phyloP scores from a whole-genome alignment of 2,797 vertebrate genomes.

The Crenuchus spilurus region DNA sequence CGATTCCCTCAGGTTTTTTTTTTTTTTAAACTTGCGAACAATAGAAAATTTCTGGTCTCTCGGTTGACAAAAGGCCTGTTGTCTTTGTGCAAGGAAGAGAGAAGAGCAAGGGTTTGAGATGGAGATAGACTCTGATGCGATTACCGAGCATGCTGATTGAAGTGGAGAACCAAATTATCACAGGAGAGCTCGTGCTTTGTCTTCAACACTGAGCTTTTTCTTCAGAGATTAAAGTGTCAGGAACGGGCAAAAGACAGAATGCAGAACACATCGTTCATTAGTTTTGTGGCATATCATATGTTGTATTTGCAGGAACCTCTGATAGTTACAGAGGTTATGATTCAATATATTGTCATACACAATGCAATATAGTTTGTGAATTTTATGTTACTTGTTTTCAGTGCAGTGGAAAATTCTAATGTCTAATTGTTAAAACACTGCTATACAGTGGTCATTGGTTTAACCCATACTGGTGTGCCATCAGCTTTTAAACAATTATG shows the following conservation, averaged over 20 bases:
- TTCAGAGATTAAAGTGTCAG: conserved; percentile 80
- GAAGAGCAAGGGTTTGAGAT: conserved; percentile 66
- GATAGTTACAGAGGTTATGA: too few species aligned
- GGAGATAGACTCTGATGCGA: conserved; percentile 82
- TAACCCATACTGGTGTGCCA: too few species aligned
- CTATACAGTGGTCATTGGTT: too few species aligned
- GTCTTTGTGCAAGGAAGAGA: conserved; percentile 61
- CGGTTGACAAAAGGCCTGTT: conserved; percentile 48
- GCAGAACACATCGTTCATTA: neutral
- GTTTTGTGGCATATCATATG: neutral
- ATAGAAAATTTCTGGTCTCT: conserved; percentile 67
- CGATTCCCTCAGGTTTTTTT: conserved; percentile 34
- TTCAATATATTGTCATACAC: too few species aligned
- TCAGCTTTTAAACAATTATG: too few species aligned
- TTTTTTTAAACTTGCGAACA: conserved; percentile 68
- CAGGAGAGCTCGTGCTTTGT: conserved; percentile 80
- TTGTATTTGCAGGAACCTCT: too few species aligned
- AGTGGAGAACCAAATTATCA: conserved; percentile 84
- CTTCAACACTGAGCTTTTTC: conserved; percentile 72
- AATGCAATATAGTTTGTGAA: too few species aligned
- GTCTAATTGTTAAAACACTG: too few species aligned
- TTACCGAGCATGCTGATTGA: conserved; percentile 80
- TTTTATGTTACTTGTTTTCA: too few species aligned
- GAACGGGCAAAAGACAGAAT: conserved; percentile 41
- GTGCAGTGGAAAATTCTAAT: too few species aligned